phyloP scores from a whole-genome alignment of 2,888 invertebrate genomes.

The Stictocephala bisonia region DNA sequence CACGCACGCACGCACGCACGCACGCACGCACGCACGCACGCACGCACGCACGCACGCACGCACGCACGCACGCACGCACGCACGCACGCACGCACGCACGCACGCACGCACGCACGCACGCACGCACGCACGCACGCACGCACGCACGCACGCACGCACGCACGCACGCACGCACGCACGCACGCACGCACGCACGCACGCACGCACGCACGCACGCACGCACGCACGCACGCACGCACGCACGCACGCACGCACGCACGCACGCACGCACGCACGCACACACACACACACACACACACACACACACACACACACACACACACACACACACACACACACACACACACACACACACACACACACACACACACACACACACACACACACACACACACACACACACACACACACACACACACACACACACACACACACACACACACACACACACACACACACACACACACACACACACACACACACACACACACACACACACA shows the following conservation, averaged over 20 bases:
- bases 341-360: constrained; percentile 14
- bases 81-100: constrained; percentile 20
- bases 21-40: constrained; percentile 39
- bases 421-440: constrained; percentile 33
- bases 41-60: constrained; percentile 39
- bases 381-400: constrained; percentile 26
- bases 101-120: constrained; percentile 16
- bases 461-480: constrained; percentile 28
- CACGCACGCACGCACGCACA: constrained; percentile 24
- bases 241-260: constrained; percentile 24
- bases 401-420: constrained; percentile 37
- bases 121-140: constrained; percentile 28
- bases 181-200: constrained; percentile 23
- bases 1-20: constrained; percentile 39
- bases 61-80: constrained; percentile 30
- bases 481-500: constrained; percentile 21
- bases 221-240: constrained; percentile 22
- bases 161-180: constrained; percentile 13
- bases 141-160: constrained; percentile 29
- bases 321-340: neutral
- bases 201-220: constrained; percentile 24
- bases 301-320: constrained; percentile 31
- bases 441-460: constrained; percentile 27
- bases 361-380: constrained; percentile 24
- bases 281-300: constrained; percentile 25